phyloP scores from a whole-genome alignment of 2,888 invertebrate genomes.

The Conomelus anceps region DNA sequence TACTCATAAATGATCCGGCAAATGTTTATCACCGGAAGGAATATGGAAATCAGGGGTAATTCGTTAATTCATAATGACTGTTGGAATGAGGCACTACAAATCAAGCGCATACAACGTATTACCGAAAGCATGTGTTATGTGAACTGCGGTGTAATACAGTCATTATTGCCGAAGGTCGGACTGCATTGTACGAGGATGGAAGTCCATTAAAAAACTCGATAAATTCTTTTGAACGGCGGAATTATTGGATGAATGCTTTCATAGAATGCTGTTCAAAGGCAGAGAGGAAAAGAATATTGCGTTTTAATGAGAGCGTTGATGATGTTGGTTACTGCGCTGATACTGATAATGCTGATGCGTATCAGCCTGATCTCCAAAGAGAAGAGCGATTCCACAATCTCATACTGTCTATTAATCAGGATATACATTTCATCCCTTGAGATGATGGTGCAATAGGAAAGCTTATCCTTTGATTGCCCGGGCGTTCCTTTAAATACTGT shows the following conservation, averaged over 20 bases:
- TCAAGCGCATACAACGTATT: neutral
- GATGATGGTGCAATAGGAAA: neutral
- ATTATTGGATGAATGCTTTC: neutral
- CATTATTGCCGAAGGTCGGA: neutral
- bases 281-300: neutral
- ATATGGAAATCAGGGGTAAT: neutral
- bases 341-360: neutral
- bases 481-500: neutral
- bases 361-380: neutral
- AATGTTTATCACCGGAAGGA: neutral
- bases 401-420: neutral
- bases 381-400: neutral
- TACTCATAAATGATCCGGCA: neutral
- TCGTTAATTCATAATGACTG: neutral
- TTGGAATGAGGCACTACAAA: neutral
- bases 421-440: neutral
- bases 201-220: neutral
- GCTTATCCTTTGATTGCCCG: neutral
- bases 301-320: neutral
- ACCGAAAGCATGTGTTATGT: neutral
- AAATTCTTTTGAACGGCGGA: neutral
- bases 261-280: neutral
- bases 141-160: neutral
- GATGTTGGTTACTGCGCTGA: neutral
- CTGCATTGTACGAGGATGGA: neutral